A percentile compares a stretch with the other conserved stretches of the same genome.
Evolutionary conservation across 2,113 vertebrate species (phyloP).

Genomic region (Xenopus laevis): DNA sequence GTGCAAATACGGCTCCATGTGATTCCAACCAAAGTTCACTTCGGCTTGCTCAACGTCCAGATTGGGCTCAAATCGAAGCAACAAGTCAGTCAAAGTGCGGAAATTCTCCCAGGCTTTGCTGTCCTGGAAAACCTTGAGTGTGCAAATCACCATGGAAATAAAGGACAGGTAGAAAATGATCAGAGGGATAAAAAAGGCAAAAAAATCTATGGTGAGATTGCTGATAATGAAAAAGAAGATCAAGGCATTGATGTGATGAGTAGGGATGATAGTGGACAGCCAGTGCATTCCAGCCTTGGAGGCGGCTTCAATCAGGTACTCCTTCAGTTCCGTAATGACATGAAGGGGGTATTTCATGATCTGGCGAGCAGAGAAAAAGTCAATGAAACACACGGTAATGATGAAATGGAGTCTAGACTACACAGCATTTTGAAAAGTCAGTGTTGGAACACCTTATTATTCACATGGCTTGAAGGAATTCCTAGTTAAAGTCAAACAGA

Average conservation of each 20-base stretch:
- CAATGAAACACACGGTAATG: neutral
- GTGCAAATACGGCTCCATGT: constrained; percentile 88
- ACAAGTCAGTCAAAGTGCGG: constrained; percentile 78
- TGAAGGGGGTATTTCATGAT: constrained; percentile 90
- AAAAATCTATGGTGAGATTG: constrained; percentile 95
- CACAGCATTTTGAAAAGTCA: too few species aligned
- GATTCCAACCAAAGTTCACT: constrained; percentile 94
- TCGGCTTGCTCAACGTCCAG: constrained; percentile 93
- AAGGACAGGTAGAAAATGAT: constrained; percentile 94
- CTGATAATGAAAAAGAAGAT: constrained; percentile 97
- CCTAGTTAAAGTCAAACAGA: too few species aligned
- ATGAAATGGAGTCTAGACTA: too few species aligned
- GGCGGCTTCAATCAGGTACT: constrained; percentile 90
- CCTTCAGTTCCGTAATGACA: constrained; percentile 90
- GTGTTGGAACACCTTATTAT: too few species aligned
- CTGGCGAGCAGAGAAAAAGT: constrained; percentile 59
- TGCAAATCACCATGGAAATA: constrained; percentile 94
- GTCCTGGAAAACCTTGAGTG: constrained; percentile 93
- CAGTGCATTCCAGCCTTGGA: constrained; percentile 96
- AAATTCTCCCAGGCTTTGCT: constrained; percentile 96
- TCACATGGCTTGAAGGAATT: too few species aligned
- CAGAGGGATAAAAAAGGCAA: constrained; percentile 87
- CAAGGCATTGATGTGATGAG: constrained; percentile 93
- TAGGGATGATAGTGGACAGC: constrained; percentile 90
- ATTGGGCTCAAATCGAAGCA: constrained; percentile 88